Base-by-base conservation (phyloP, 2,888 invertebrate genomes). In the Mythimna vitellina region DNA sequence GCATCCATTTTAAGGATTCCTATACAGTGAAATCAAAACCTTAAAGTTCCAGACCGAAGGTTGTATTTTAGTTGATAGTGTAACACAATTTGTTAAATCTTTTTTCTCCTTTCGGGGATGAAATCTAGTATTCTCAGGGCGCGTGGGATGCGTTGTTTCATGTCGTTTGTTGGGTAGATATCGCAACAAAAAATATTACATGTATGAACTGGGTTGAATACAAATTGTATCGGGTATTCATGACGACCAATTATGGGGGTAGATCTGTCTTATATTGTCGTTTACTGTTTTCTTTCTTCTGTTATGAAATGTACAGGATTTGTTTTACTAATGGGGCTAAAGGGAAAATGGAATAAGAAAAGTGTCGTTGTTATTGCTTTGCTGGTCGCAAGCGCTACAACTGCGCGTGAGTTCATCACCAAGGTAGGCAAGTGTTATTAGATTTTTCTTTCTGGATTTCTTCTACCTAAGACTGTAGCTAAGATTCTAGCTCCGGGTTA, bases 91-190 rank as follows among this genome's bases (percentile, higher is more conserved):
- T 81, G 82, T 79, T 74, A 80, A 88, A 85, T 77, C 76, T 82
- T 86, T 87, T 86, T 86, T 82, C 75, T 77, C 73, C 67, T 86
- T 81, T 81, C 56, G 67, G 78, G 73, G 63, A 78, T 81, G 70
- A 82, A 85, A 86, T 86, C 81, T 86, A 83, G 83, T 84, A 86
- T 84, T 85, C 81, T 75, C 63, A 73, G 66, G 66, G 60, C 67
- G 76, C 57, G 76, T 63, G 70, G 54, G 76, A 54, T 70, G 66
- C 66, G 77, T 76, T 78, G 73, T 75, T 80, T 78, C 69, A 63
- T 76, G 72, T 72, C 78, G 70, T 76, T 84, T 77, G 74, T 74
- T 65, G 32, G 51, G 58, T 80, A 70, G 73, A 76, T 85, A 78
- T 74, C 57, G 65, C 66, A 65, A 66, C 65, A 62, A 70, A 78